phyloP scores from a whole-genome alignment of 2,888 invertebrate genomes.

The Heterodera filipjevi region DNA sequence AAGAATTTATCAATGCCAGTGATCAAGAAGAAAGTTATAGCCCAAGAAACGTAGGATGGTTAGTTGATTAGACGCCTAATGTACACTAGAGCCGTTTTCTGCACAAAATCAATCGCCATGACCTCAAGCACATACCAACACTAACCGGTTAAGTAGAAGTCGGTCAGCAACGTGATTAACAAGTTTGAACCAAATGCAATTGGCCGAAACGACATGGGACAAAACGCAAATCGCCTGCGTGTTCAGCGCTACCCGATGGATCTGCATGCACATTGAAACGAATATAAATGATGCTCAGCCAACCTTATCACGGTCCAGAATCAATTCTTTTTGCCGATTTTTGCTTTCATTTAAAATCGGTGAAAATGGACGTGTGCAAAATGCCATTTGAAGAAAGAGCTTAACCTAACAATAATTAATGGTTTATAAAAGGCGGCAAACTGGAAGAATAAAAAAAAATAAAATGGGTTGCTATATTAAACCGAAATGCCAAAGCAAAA shows the following conservation, averaged over 20 bases:
- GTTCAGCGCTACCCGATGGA: constrained; percentile 28
- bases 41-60: too few species aligned
- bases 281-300: too few species aligned
- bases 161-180: constrained; percentile 47
- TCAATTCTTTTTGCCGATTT: constrained; percentile 14
- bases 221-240: constrained; percentile 25
- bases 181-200: constrained; percentile 52
- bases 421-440: too few species aligned
- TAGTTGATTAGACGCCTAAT: too few species aligned
- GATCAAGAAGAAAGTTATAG: too few species aligned
- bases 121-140: neutral
- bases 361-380: constrained; percentile 14
- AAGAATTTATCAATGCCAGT: too few species aligned
- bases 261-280: neutral
- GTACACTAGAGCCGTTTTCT: too few species aligned
- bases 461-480: neutral
- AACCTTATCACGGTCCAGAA: constrained; percentile 23
- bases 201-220: constrained; percentile 31
- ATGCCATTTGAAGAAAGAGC: constrained; percentile 3
- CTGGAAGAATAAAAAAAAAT: neutral
- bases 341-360: constrained; percentile 12
- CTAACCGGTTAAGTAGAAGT: neutral
- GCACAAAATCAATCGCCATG: too few species aligned
- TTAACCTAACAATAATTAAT: neutral
- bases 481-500: neutral